A percentile compares a stretch with the other conserved stretches of the same genome.
These are phyloP conservation scores for Galleria mellonella DNA, from an alignment of 1,140 invertebrate genomes.

Conservation along the genomic window DNA sequence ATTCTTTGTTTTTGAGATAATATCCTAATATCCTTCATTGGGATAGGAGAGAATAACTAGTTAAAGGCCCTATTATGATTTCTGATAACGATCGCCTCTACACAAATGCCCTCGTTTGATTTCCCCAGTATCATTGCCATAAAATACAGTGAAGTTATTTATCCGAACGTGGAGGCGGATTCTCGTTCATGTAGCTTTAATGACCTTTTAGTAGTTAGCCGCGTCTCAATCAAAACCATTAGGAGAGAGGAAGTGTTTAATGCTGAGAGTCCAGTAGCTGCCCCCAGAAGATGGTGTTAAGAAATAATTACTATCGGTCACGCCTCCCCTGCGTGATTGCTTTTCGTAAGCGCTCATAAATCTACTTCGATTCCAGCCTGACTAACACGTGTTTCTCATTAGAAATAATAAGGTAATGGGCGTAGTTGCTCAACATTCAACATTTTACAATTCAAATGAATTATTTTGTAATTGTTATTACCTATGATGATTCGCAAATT, in stretches of 20 bases:
- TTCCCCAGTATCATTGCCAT: too few relatives aligned
- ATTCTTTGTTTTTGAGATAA: too few relatives aligned
- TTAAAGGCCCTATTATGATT: too few relatives aligned
- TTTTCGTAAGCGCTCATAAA: slow-evolving; percentile 66
- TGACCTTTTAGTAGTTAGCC: not conserved
- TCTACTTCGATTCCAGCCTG: slow-evolving; percentile 36
- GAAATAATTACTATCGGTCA: slow-evolving; percentile 66
- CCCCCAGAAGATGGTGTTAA: slow-evolving; percentile 57
- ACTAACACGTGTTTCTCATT: slow-evolving; percentile 25
- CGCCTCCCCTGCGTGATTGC: slow-evolving; percentile 65
- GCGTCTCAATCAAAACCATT: slow-evolving; percentile 56
- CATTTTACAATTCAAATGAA: slow-evolving; percentile 24
- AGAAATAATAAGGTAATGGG: slow-evolving; percentile 32
- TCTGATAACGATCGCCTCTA: too few relatives aligned
- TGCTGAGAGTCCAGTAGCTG: slow-evolving; percentile 54
- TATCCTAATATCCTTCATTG: too few relatives aligned
- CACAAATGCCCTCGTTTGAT: too few relatives aligned
- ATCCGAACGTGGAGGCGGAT: too few relatives aligned
- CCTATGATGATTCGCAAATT: slow-evolving; percentile 24
- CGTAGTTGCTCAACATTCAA: slow-evolving; percentile 30
- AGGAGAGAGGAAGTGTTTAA: slow-evolving; percentile 55
- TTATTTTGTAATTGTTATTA: slow-evolving; percentile 27
- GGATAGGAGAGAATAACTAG: too few relatives aligned
- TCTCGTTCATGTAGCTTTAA: too few relatives aligned
- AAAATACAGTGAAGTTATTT: too few relatives aligned